Base-by-base conservation (phyloP, 2,888 invertebrate species). In the Brachynemurus nebulosus region DNA sequence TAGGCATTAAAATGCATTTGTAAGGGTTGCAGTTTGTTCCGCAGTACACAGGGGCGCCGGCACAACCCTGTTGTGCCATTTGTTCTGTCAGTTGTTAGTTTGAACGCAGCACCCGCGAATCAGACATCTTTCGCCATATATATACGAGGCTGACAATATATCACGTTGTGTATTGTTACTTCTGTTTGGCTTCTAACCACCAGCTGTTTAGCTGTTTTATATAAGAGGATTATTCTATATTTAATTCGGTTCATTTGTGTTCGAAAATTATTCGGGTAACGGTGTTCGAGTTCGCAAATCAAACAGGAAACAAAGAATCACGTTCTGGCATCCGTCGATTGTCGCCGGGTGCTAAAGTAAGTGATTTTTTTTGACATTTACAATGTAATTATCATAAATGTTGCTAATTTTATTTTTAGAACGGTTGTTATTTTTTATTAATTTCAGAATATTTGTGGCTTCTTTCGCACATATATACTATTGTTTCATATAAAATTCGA, bases 301-400 rank as follows among this genome's bases (percentile, higher is more conserved):
- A n/a, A n/a, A n/a, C n/a, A n/a, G n/a, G n/a, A n/a, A n/a, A n/a
- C n/a, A n/a, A n/a, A n/a, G n/a, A n/a, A n/a, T n/a, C n/a, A n/a
- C n/a, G n/a, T n/a, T 30, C 14, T 30, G n/a, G 30, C 37, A 37
- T 37, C 37, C 37, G 37, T 37, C 37, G 37, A 19, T 37, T 18
- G n/a, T 37, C 37, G 37, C 20, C 37, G 37, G 37, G 37, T 37
- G 37, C 20, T 37, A 20, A 37, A 20, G 37, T 37, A 37, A 30
- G n/a, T n/a, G 9, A 27, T 30, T 30, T 30, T 30, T 30, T 4
- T 27, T 27, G n/a, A 30, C 14, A 4, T 4, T 8, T 9, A 11
- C 16, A 21, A 19, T 37, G 2, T 14, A 12, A 16, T 36, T 36
- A 12, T 30, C 4, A 30, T 30, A 30, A 4, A 12, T 30, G 4